A percentile compares a stretch with the other conserved stretches of the same genome.
These are phyloP conservation scores for Epinotia bilunana DNA, from an alignment of 2,888 invertebrate genomes.

Conservation along the genomic window DNA sequence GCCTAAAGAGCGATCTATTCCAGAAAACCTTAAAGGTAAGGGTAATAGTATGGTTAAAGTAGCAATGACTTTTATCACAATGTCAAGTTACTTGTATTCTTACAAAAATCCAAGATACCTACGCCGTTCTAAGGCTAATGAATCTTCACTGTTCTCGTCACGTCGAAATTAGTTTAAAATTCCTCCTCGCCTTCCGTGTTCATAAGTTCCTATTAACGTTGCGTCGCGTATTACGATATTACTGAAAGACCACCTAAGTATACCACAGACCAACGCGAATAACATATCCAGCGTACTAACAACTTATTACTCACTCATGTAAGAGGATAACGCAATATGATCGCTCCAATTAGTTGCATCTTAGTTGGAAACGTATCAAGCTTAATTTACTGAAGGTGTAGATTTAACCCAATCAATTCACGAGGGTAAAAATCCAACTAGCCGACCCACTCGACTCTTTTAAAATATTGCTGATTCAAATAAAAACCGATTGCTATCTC, in stretches of 20 bases:
- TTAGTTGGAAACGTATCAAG: background rate
- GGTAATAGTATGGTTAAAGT: no score
- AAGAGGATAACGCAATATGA: slow-evolving; percentile 1
- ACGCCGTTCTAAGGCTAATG: background rate
- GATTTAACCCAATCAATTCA: slow-evolving; percentile 35
- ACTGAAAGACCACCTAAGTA: background rate
- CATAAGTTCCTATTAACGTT: background rate
- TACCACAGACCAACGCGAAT: background rate
- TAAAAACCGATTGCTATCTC: slow-evolving; percentile 82
- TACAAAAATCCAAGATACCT: background rate
- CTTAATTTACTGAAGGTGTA: slow-evolving; percentile 3
- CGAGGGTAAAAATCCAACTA: slow-evolving; percentile 60
- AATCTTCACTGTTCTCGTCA: background rate
- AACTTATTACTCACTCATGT: background rate
- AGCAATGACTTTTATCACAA: no score
- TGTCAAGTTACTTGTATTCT: background rate
- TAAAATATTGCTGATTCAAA: slow-evolving; percentile 81
- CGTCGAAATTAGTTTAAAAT: slow-evolving; percentile 9
- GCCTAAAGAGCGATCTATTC: no score
- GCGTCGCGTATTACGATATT: background rate
- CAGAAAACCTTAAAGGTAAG: no score
- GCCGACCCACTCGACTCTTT: slow-evolving; percentile 67
- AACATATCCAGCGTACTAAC: background rate
- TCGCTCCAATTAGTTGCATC: slow-evolving; percentile 16
- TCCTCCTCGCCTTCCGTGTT: background rate